A percentile compares a stretch with the other conserved stretches of the same genome.
phyloP scores from a whole-genome alignment of 2,113 vertebrate species.

The Anguilla japonica region DNA sequence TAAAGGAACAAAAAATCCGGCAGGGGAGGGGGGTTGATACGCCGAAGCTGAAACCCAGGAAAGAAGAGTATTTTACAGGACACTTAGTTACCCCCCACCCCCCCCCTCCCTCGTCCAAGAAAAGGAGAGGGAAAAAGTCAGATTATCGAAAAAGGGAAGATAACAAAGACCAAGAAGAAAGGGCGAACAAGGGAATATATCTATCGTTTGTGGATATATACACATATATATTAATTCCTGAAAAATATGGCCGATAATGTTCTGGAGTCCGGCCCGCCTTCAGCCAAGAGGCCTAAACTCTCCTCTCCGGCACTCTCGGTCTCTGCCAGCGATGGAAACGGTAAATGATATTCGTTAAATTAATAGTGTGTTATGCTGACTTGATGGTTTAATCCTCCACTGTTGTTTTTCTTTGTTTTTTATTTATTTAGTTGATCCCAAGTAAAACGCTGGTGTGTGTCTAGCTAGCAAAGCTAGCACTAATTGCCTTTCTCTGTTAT shows the following conservation, averaged over 20 bases:
- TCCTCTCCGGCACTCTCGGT: slow-evolving; percentile 97
- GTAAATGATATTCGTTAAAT: slow-evolving; percentile 64
- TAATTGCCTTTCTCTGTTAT: slow-evolving; percentile 11
- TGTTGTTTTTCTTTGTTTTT: not conserved
- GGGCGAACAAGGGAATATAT: slow-evolving; percentile 63
- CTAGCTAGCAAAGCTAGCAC: not conserved
- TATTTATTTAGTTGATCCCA: not conserved
- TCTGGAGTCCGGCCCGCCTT: slow-evolving; percentile 99
- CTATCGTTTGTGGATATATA: slow-evolving; percentile 71
- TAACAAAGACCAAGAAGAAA: slow-evolving; percentile 46
- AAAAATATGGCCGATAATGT: slow-evolving; percentile 99
- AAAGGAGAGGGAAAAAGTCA: slow-evolving; percentile 79
- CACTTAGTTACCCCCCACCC: slow-evolving; percentile 68
- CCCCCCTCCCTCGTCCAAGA: slow-evolving; percentile 75
- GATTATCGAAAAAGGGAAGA: slow-evolving; percentile 63
- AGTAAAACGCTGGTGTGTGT: not conserved
- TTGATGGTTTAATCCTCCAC: not conserved
- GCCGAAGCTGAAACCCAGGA: slow-evolving; percentile 76
- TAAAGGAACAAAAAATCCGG: slow-evolving; percentile 73
- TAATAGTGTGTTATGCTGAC: not conserved
- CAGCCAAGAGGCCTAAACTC: slow-evolving; percentile 99
- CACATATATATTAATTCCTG: slow-evolving; percentile 75
- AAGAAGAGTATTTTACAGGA: slow-evolving; percentile 75
- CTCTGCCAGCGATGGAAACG: slow-evolving; percentile 95
- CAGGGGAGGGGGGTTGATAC: slow-evolving; percentile 75